Evolutionary conservation across 2,888 invertebrate species (phyloP), one percentile per base, ranked within the genome.

Genomic region (Rhogogaster chlorosoma): DNA sequence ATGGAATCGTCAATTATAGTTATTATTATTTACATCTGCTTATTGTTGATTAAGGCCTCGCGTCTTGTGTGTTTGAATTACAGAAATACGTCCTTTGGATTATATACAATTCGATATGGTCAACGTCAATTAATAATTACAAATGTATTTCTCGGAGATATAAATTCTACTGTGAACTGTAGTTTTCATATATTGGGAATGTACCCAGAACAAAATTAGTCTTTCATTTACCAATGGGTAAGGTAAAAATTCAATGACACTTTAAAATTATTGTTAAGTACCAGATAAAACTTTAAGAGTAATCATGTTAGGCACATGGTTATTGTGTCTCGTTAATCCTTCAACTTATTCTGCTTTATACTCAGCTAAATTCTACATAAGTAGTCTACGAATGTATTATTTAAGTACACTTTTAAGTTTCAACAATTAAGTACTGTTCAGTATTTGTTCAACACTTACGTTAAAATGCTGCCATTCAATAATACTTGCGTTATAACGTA

Each of bases 371-470:
- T 64, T 64, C 64, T 86, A 87, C 85, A 80, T 86, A 49, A 84
- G 70, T 86, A 86, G 84, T 22, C 84, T 82, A 61, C 29, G 77
- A 84, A 84, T 42, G 85, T 86, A 86, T 73, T 18, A 32, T 84
- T 88, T 90, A 91, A 91, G 89, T 91, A 91, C 90, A 89, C 87
- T 89, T 45, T 89, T 86, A 88, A 87, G 85, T 88, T 88, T 88
- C 77, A 80, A 87, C 88, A 86, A 88, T 89, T 91, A 91, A 91
- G 89, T 90, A 91, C 90, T 90, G 87, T 42, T 87, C 86, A 87
- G 84, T 88, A 89, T 88, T 57, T 80, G 80, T 80, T 61, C 80
- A 80, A 80, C 38, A 32, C 32, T 78, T 78, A 78, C 57, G 38
- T 57, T 61, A 61, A 80, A 80, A 80, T 80, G 80, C 80, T 80